A percentile compares a stretch with the other conserved stretches of the same genome.
Conservation (phyloP, 2,113 vertebrate genomes). For the Proterorhinus semilunaris region DNA sequence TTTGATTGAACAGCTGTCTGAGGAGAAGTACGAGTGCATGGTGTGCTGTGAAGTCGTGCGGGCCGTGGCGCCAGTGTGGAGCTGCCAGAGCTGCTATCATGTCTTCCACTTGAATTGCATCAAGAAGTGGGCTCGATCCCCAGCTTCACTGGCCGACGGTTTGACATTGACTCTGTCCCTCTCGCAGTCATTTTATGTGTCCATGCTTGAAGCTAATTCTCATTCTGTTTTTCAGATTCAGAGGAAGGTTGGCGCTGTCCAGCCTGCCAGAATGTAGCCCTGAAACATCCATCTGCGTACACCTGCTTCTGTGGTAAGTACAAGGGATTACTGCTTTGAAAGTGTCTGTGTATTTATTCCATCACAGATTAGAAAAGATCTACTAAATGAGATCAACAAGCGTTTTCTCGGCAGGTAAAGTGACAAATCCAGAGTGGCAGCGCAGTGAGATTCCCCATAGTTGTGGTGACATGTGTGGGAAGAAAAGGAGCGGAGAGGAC, state of each 20-base stretch:
- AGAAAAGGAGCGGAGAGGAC: conserved; percentile 86
- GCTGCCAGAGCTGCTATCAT: conserved; percentile 94
- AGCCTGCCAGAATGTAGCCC: conserved; percentile 92
- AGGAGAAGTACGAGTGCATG: conserved; percentile 98
- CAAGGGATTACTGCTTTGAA: not conserved
- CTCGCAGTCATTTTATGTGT: not conserved
- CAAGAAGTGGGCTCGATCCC: conserved; percentile 97
- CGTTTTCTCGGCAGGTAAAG: conserved; percentile 80
- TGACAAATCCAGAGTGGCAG: conserved; percentile 95
- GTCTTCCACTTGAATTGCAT: conserved; percentile 97
- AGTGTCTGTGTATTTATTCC: not conserved
- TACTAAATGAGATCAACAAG: no score
- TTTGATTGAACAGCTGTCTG: conserved; percentile 92
- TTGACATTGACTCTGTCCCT: conserved; percentile 9
- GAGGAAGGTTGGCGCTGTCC: conserved; percentile 95
- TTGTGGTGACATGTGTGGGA: conserved; percentile 97
- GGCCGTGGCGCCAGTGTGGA: conserved; percentile 91
- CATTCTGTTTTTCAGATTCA: conserved; percentile 76
- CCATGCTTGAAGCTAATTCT: not conserved
- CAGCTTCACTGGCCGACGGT: conserved; percentile 95
- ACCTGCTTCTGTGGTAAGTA: conserved; percentile 95
- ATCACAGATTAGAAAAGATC: not conserved
- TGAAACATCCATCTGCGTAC: conserved; percentile 84
- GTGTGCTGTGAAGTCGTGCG: conserved; percentile 94
- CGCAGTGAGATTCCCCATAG: conserved; percentile 98